Percentiles rank a stretch among this genome's conserved stretches.
Evolutionary conservation across 2,797 vertebrate genomes (phyloP).

Genomic region (Sciaenops ocellatus): DNA sequence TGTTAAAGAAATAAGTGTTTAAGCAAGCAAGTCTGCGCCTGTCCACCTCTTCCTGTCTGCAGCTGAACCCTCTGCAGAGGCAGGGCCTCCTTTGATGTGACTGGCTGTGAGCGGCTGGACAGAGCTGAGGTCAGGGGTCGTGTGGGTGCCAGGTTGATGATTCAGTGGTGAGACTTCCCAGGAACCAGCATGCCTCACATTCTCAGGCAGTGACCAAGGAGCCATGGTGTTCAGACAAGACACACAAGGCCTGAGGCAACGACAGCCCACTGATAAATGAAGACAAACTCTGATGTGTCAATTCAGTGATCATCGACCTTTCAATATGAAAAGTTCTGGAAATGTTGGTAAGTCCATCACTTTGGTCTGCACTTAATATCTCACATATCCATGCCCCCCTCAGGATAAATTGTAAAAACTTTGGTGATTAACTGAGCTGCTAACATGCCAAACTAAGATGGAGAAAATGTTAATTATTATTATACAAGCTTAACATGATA

Average conservation of each 20-base stretch:
- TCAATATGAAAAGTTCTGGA: not conserved
- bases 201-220: constrained; percentile 62
- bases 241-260: constrained; percentile 12
- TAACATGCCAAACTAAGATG: too few species aligned
- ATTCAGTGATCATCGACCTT: not conserved
- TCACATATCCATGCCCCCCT: not conserved
- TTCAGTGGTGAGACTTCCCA: constrained; percentile 52
- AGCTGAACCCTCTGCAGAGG: constrained; percentile 3
- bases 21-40: constrained; percentile 23
- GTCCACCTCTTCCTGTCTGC: constrained; percentile 25
- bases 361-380: not conserved
- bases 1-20: constrained; percentile 21
- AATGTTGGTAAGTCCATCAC: not conserved
- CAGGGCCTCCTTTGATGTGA: constrained; percentile 44
- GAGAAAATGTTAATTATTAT: too few species aligned
- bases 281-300: constrained; percentile 2
- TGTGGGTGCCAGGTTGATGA: constrained; percentile 54
- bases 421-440: not conserved
- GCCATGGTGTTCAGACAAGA: constrained; percentile 23
- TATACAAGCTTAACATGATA: too few species aligned
- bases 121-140: constrained; percentile 58
- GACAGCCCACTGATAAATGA: not conserved
- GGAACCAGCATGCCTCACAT: constrained; percentile 66
- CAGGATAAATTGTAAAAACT: not conserved
- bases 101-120: constrained; percentile 39